phyloP scores from a whole-genome alignment of 2,797 vertebrate species.

The Sarcophilus harrisii region DNA sequence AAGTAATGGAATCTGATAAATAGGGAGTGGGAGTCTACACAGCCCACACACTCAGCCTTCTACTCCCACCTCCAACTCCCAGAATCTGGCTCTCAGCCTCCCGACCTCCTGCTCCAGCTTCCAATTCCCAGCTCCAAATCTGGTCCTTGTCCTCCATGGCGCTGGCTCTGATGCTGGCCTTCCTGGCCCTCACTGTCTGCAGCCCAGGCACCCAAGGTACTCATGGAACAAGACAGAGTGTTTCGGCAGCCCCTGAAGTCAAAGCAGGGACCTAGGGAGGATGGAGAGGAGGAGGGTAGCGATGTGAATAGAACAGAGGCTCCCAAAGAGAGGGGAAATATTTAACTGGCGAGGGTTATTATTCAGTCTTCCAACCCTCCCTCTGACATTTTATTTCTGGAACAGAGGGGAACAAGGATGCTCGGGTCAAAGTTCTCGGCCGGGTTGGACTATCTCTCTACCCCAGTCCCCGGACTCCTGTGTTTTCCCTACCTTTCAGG shows the following conservation, averaged over 20 bases:
- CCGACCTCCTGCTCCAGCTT: not conserved
- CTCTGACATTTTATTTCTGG: not conserved
- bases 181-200: constrained; percentile 67
- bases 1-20: constrained; percentile 67
- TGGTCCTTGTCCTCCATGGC: not conserved
- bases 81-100: constrained; percentile 60
- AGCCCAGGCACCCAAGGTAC: constrained; percentile 72
- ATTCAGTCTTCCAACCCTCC: not conserved
- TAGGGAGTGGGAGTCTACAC: constrained; percentile 52
- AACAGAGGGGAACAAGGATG: not conserved
- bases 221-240: not conserved
- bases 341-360: not conserved
- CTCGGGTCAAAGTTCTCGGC: too few species aligned
- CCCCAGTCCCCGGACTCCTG: not conserved
- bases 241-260: not conserved
- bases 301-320: not conserved
- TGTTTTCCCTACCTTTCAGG: constrained; percentile 62
- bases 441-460: not conserved
- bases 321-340: not conserved
- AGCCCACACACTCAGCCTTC: constrained; percentile 16
- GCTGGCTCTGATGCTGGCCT: constrained; percentile 48
- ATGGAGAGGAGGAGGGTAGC: not conserved
- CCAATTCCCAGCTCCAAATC: not conserved
- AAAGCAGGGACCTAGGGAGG: not conserved
- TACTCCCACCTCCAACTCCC: not conserved